These are phyloP conservation scores for Spatulosminthurus flaviceps DNA, from an alignment of 2,888 invertebrate genomes.

Conservation along the genomic window DNA sequence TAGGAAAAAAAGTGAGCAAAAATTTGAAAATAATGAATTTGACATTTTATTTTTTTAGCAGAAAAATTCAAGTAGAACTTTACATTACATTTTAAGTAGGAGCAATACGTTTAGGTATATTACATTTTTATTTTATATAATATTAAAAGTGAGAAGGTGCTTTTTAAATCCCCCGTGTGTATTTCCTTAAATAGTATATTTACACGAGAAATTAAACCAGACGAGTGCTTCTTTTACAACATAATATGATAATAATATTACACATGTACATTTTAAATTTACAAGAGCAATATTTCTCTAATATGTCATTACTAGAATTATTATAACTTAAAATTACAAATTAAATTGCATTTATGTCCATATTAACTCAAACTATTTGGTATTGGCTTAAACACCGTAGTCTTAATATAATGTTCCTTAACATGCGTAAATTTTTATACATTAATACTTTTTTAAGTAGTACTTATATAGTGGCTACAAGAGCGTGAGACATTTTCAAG, in stretches of 20 bases:
- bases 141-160: neutral
- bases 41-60: conserved; percentile 20
- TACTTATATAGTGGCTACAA: no score
- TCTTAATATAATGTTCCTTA: no score
- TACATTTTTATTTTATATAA: no score
- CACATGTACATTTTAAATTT: conserved; percentile 14
- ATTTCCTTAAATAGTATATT: neutral
- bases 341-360: conserved; percentile 12
- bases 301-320: no score
- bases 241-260: conserved; percentile 1
- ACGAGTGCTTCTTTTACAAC: neutral
- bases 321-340: no score
- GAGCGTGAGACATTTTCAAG: no score
- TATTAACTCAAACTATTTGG: neutral
- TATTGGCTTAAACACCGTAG: neutral
- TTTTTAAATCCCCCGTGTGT: neutral
- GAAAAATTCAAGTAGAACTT: conserved; percentile 4
- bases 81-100: neutral
- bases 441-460: no score
- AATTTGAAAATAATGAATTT: conserved; percentile 13
- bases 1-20: neutral
- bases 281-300: neutral
- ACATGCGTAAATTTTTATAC: no score
- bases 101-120: neutral
- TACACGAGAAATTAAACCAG: neutral